Evolutionary conservation across 2,888 invertebrate species (phyloP), one percentile per base, ranked within the genome.

Genomic region (Lithosia quadra): DNA sequence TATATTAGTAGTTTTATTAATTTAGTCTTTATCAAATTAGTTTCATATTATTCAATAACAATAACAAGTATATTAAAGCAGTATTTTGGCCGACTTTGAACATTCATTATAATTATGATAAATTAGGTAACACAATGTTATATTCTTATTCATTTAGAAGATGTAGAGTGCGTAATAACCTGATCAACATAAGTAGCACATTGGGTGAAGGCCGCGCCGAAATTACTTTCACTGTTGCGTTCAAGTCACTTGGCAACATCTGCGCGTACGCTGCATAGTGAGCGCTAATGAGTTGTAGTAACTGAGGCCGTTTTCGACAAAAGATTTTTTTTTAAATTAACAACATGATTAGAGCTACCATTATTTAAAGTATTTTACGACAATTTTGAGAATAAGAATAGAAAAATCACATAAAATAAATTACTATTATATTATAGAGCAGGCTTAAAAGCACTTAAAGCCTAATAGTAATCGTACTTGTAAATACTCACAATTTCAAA

Each of bases 191-290:
- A 81, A 84, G 79, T 87, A 77, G 83, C 79, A 77, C 87, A 88
- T 75, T 84, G 80, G 91, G 90, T 91, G 91, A 92, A 92, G 92
- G 92, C 92, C 92, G 84, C 77, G 72, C 83, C 86, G 83, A 88
- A 86, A 89, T 85, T 86, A 84, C 92, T 92, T 92, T 92, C 92
- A 85, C 88, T 82, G 73, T 91, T 90, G 78, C 81, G 82, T 80
- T 86, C 87, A 72, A 77, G 72, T 69, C 72, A 76, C 58, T 63
- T 75, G 71, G 75, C 58, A 62, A 69, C 57, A 36, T 58, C 24
- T 36, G 43, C 53, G 55, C 58, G 59, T 64, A 60, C 70, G 60
- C 58, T 28, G 53, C 22, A 36, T 22, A 49, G 39, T 24, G n/a
- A n/a, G n/a, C n/a, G n/a, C n/a, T n/a, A n/a, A n/a, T n/a, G n/a